phyloP scores from a whole-genome alignment of 2,113 vertebrate species.

The Empidonax traillii region DNA sequence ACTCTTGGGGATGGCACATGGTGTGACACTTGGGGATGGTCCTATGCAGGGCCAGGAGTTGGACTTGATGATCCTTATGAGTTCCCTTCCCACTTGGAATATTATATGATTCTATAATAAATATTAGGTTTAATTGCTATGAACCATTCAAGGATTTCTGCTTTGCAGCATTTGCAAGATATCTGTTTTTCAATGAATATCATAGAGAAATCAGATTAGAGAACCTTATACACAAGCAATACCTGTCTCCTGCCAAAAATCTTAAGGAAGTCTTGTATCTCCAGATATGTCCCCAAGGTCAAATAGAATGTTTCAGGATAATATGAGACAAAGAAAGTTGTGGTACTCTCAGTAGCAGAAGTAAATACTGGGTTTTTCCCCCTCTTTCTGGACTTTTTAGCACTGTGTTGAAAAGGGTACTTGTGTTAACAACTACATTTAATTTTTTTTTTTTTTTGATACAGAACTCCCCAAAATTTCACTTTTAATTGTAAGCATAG shows the following conservation, averaged over 20 bases:
- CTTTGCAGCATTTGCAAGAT: not conserved
- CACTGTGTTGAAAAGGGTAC: not conserved
- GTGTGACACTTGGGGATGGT: not conserved
- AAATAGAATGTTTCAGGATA: not conserved
- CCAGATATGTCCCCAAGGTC: not conserved
- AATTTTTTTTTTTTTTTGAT: not conserved
- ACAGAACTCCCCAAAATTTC: not conserved
- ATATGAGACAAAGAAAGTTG: not conserved
- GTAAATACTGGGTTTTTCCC: not conserved
- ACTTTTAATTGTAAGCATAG: not conserved
- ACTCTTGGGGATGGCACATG: too few species aligned
- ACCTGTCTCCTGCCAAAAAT: not conserved
- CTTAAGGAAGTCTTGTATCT: not conserved
- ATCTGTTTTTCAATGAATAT: not conserved
- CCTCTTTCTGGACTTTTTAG: not conserved
- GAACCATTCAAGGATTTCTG: not conserved
- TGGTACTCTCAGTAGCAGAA: not conserved
- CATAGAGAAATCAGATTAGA: not conserved
- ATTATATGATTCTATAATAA: not conserved
- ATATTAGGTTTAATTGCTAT: not conserved
- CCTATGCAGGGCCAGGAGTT: too few species aligned
- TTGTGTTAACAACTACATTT: not conserved
- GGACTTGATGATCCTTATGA: not conserved
- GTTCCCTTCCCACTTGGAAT: not conserved
- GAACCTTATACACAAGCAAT: too few species aligned